These are phyloP conservation scores for Pollenia labialis DNA, from an alignment of 2,888 invertebrate species.

Conservation along the genomic window DNA sequence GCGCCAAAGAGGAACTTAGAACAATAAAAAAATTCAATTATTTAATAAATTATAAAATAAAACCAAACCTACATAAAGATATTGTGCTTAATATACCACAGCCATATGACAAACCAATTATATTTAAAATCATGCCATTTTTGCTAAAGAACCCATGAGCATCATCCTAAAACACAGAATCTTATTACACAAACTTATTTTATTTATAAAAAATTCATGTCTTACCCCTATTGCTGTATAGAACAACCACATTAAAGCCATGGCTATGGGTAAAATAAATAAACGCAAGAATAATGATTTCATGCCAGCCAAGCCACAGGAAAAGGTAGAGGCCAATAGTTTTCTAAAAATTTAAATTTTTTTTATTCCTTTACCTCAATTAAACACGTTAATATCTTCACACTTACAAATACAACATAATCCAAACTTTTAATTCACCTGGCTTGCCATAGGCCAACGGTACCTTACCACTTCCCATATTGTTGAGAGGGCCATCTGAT, in stretches of 20 bases:
- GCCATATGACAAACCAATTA: conserved; percentile 83
- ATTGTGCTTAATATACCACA: conserved; percentile 83
- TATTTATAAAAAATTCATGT: conserved; percentile 22
- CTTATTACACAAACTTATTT: neutral
- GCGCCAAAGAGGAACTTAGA: conserved; percentile 91
- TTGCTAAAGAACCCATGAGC: conserved; percentile 83
- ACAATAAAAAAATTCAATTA: neutral
- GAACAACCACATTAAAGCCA: conserved; percentile 91
- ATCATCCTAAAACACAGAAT: conserved; percentile 79
- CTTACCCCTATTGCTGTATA: conserved; percentile 86
- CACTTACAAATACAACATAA: conserved; percentile 88
- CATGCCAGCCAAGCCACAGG: conserved; percentile 90
- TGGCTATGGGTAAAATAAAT: conserved; percentile 90
- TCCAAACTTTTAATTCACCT: conserved; percentile 87
- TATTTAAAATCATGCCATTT: conserved; percentile 83
- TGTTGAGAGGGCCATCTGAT: conserved; percentile 86
- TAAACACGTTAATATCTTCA: neutral
- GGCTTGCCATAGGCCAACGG: conserved; percentile 91
- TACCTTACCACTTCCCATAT: conserved; percentile 87
- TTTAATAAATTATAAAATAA: neutral
- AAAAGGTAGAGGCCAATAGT: conserved; percentile 91
- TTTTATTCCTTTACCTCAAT: neutral
- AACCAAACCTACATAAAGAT: conserved; percentile 78
- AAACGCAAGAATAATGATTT: conserved; percentile 91
- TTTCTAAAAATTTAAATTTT: conserved; percentile 85